phyloP scores from a whole-genome alignment of 2,888 invertebrate species.

The Colletes collaris region DNA sequence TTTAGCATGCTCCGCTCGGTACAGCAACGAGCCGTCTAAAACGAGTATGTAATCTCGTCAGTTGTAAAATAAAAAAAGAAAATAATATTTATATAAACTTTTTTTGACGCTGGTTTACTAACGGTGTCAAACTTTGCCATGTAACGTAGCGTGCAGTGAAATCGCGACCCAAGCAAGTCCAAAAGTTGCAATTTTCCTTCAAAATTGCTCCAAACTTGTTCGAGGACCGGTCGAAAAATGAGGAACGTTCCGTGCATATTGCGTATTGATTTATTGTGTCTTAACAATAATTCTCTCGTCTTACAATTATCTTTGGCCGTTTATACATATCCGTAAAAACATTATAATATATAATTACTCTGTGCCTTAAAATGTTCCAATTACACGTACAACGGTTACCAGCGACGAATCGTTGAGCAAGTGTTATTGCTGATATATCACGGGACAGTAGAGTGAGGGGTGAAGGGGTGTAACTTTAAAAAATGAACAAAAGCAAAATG shows the following conservation, averaged over 20 bases:
- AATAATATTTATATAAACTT: too few relatives aligned
- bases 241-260: neutral
- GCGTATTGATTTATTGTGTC: slow-evolving; percentile 53
- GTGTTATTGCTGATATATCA: slow-evolving; percentile 45
- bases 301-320: slow-evolving; percentile 38
- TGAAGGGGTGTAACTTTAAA: neutral
- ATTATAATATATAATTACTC: slow-evolving; percentile 59
- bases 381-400: slow-evolving; percentile 21
- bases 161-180: too few relatives aligned
- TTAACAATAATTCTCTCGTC: slow-evolving; percentile 50
- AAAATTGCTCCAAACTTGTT: too few relatives aligned
- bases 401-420: slow-evolving; percentile 59
- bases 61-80: too few relatives aligned
- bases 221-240: neutral
- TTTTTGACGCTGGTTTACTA: too few relatives aligned
- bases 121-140: too few relatives aligned
- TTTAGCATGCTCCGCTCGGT: too few relatives aligned
- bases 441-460: slow-evolving; percentile 6
- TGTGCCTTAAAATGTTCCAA: slow-evolving; percentile 48
- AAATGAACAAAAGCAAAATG: neutral
- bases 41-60: too few relatives aligned
- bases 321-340: slow-evolving; percentile 60
- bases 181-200: too few relatives aligned
- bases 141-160: too few relatives aligned
- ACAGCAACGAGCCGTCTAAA: too few relatives aligned